Evolutionary conservation across 2,797 vertebrate species (phyloP).

Genomic region (Telmatherina bonti): DNA sequence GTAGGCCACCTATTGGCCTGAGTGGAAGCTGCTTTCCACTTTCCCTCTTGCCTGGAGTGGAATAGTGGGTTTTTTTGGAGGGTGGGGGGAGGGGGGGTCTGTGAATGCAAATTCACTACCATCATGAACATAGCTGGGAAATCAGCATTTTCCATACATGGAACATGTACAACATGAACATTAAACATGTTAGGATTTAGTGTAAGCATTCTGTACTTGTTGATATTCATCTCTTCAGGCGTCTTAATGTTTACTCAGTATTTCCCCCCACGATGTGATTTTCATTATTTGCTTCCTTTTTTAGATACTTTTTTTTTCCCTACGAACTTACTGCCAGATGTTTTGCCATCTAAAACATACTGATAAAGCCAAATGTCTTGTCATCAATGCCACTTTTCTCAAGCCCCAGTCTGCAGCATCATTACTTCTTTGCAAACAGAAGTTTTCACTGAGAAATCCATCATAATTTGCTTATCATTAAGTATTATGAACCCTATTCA

Average conservation of each 20-base stretch:
- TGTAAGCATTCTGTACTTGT: slow-evolving; percentile 11
- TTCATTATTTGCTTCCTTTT: not conserved
- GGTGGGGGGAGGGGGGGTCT: no score
- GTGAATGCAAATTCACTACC: slow-evolving; percentile 16
- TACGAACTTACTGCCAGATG: slow-evolving; percentile 19
- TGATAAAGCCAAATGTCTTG: slow-evolving; percentile 13
- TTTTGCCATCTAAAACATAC: slow-evolving; percentile 5
- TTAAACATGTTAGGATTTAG: slow-evolving; percentile 19
- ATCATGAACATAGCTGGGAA: slow-evolving; percentile 36
- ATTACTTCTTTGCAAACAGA: not conserved
- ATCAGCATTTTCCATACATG: slow-evolving; percentile 1
- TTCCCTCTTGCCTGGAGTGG: slow-evolving; percentile 44
- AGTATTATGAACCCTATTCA: not conserved
- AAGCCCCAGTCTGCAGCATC: slow-evolving; percentile 3
- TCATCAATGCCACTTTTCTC: not conserved
- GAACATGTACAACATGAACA: slow-evolving; percentile 7
- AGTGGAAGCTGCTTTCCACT: slow-evolving; percentile 53
- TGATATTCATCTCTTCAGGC: not conserved
- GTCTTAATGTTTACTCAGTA: not conserved
- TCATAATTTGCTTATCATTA: slow-evolving; percentile 4
- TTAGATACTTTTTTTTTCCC: not conserved
- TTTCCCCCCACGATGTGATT: not conserved
- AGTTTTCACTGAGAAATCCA: slow-evolving; percentile 6
- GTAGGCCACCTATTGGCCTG: slow-evolving; percentile 34
- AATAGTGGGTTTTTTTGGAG: slow-evolving; percentile 38